These are phyloP conservation scores for Scatophagus argus DNA, from an alignment of 2,113 vertebrate genomes.

Conservation along the genomic window DNA sequence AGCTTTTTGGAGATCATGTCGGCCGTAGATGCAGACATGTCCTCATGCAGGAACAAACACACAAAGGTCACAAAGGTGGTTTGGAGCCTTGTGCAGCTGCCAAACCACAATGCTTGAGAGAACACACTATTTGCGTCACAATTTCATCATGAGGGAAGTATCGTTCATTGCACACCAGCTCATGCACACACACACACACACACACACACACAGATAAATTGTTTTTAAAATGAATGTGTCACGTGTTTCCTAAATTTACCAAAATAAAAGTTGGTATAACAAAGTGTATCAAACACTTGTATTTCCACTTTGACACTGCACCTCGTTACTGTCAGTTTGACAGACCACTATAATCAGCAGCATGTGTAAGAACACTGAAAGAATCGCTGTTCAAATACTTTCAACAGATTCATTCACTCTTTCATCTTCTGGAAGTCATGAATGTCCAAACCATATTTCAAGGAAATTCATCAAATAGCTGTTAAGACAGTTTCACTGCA, in stretches of 20 bases:
- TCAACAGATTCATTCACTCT: not conserved
- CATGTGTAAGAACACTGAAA: not conserved
- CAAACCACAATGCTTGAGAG: constrained; percentile 40
- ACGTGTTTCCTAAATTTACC: not conserved
- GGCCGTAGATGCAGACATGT: constrained; percentile 48
- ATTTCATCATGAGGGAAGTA: constrained; percentile 24
- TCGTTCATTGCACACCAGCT: not conserved
- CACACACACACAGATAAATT: not conserved
- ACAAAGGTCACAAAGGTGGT: constrained; percentile 42
- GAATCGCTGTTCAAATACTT: not conserved
- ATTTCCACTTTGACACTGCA: not conserved
- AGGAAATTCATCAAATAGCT: not conserved
- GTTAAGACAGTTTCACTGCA: not conserved
- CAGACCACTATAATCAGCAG: not conserved
- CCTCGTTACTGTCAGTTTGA: constrained; percentile 19
- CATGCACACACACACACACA: not conserved
- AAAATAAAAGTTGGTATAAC: not conserved
- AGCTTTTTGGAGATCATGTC: not conserved
- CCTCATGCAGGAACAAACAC: constrained; percentile 40
- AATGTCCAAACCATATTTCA: not conserved
- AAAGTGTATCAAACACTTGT: not conserved
- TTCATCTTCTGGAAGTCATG: not conserved
- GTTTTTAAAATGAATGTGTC: constrained; percentile 5
- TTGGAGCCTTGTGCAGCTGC: constrained; percentile 18
- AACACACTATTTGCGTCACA: constrained; percentile 13